Conservation (phyloP, 1,140 invertebrate species). For the Cydia strobilella region DNA sequence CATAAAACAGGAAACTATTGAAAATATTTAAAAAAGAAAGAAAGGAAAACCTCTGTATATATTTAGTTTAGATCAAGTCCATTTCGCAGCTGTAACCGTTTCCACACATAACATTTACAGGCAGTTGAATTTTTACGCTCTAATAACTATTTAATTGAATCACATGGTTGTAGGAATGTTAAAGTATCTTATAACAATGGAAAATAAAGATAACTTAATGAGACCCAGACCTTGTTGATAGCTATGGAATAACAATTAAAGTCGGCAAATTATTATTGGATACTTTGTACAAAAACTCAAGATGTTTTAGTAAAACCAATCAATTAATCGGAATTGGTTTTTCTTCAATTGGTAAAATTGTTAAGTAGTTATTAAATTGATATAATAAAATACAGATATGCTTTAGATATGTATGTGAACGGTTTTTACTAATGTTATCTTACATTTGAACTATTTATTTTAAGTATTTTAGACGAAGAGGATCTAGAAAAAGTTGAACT, state of each 20-base stretch:
- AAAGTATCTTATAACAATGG: conserved; percentile 27
- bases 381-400: neutral
- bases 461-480: conserved; percentile 23
- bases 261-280: neutral
- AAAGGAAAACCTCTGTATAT: neutral
- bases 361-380: neutral
- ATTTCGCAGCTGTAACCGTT: neutral
- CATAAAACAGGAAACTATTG: neutral
- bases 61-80: conserved; percentile 1
- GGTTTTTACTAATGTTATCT: neutral
- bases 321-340: too few relatives aligned
- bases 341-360: neutral
- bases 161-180: conserved; percentile 26
- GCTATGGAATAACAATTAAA: neutral
- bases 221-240: neutral
- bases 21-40: neutral
- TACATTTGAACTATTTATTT: conserved; percentile 7
- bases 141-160: conserved; percentile 7
- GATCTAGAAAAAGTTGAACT: conserved; percentile 15
- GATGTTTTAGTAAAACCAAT: neutral
- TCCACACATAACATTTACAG: neutral
- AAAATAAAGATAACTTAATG: neutral
- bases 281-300: neutral
- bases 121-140: conserved; percentile 11
- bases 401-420: neutral